A percentile compares a stretch with the other conserved stretches of the same genome.
These are phyloP conservation scores for Pavo muticus DNA, from an alignment of 2,113 vertebrate genomes.

Conservation along the genomic window DNA sequence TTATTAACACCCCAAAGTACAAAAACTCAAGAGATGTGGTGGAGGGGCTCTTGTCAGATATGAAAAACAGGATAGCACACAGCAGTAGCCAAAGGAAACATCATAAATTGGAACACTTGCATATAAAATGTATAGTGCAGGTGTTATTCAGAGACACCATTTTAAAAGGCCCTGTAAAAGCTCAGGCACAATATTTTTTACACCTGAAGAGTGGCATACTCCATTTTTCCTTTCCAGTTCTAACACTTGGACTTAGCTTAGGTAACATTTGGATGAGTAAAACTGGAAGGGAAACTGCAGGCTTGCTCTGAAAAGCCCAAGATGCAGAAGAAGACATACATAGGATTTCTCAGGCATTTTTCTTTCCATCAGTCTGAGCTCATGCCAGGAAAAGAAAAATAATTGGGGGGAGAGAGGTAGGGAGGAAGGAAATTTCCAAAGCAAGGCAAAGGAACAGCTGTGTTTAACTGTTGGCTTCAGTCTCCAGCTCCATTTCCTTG, in stretches of 20 bases:
- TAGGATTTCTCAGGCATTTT: not conserved
- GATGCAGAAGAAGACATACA: not conserved
- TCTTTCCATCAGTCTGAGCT: not conserved
- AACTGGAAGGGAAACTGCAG: not conserved
- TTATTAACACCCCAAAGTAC: constrained; percentile 49
- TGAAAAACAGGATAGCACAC: constrained; percentile 13
- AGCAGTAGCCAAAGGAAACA: constrained; percentile 47
- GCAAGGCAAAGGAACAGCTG: not conserved
- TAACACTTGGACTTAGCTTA: not conserved
- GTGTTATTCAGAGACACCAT: constrained; percentile 43
- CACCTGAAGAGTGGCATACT: not conserved
- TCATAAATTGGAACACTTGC: constrained; percentile 35
- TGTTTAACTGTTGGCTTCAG: constrained; percentile 27
- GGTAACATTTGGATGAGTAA: not conserved
- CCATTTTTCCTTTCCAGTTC: constrained; percentile 1
- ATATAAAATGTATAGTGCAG: constrained; percentile 43
- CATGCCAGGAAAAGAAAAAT: not conserved
- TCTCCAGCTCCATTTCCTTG: constrained; percentile 23
- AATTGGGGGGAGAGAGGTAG: not conserved
- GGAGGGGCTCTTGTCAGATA: constrained; percentile 26
- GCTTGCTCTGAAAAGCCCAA: not conserved
- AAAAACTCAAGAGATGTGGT: not conserved
- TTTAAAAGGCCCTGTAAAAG: constrained; percentile 42
- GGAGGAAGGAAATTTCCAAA: not conserved
- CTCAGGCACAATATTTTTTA: not conserved